Base-by-base conservation (phyloP, 1,140 invertebrate genomes). In the Schlechtendalia chinensis region DNA sequence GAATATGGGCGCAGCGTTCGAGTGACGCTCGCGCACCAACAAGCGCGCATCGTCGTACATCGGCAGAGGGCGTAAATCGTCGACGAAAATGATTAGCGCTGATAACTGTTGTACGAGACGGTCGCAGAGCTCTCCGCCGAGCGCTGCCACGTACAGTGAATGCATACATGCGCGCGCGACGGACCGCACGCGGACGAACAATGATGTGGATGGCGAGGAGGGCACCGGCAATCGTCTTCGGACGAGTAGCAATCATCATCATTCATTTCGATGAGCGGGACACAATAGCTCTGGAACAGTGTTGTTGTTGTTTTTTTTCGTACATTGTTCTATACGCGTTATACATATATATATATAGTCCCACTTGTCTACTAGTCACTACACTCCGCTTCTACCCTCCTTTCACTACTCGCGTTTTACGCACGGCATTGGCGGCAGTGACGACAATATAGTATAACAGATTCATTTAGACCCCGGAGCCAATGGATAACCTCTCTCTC, bases 231-330 rank as follows among this genome's bases (percentile, higher is more conserved):
- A 3, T 58, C n/a, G 16, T 17, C 5, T 16, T 63, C 59, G 17
- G 61, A 19, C 61, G 29, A 65, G n/a, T 19, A 22, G 32, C 19
- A 53, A 59, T 75, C 29, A 59, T 59, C 72, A 59, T 75, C 29
- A 59, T 59, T 77, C 32, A 59, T 77, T n/a, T 77, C 56, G 56
- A 77, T 45, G 29, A 61, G 54, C 56, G 32, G 74, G 32, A 45
- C 14, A 77, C 74, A 59, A 59, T 59, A 59, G 17, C 32, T 77
- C 59, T 59, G 14, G n/a, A 45, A 17, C 53, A 58, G n/a, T 45
- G 17, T 54, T 8, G 50, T 53, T 53, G 5, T 19, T 61, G 24
- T 29, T 71, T 24, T 74, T 39, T 58, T 24, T 16, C 14, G 39
- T 58, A 22, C 22, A 56, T 67, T 22, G 8, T 39, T 39, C 8